Evolutionary conservation across 1,140 invertebrate genomes (phyloP), one percentile per base, ranked within the genome.

Genomic region (Musca vetustissima): DNA sequence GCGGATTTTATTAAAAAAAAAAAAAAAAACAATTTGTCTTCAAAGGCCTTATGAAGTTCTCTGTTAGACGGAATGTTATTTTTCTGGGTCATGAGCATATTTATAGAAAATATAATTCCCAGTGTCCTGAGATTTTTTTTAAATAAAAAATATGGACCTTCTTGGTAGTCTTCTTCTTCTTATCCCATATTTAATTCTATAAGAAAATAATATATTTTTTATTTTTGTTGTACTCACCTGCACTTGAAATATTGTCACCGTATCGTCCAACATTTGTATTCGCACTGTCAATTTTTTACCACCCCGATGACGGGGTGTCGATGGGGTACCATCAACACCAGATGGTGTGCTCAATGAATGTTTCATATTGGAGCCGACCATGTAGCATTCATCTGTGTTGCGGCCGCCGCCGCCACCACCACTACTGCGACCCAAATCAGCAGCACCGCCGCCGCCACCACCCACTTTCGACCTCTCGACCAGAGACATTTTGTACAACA

Each of bases 171-270:
- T 28, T 28, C 28, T 4, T 28, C 3, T 28, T 4, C 49, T n/a
- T n/a, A 50, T n/a, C n/a, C n/a, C n/a, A n/a, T n/a, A n/a, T n/a
- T n/a, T n/a, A n/a, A n/a, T n/a, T n/a, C n/a, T n/a, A n/a, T n/a
- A n/a, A n/a, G n/a, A n/a, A n/a, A n/a, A n/a, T n/a, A n/a, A n/a
- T n/a, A n/a, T n/a, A n/a, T 50, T 50, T 4, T n/a, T 3, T n/a
- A 25, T n/a, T 1, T 21, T 43, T 8, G 28, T 66, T 32, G 25
- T 17, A 74, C 84, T 85, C 80, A 94, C 93, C 91, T 94, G 93
- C 71, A 95, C 91, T 89, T 94, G 93, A 84, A 95, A 95, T 86
- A 94, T 92, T 67, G 93, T 94, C 78, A 93, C 87, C 24, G 90
- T 89, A 83, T 94, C 93, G 76, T 95, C 93, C 68, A 95, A 85